Evolutionary conservation across 2,888 invertebrate genomes (phyloP), one percentile per base, ranked within the genome.

Genomic region (Drosophila lutescens): DNA sequence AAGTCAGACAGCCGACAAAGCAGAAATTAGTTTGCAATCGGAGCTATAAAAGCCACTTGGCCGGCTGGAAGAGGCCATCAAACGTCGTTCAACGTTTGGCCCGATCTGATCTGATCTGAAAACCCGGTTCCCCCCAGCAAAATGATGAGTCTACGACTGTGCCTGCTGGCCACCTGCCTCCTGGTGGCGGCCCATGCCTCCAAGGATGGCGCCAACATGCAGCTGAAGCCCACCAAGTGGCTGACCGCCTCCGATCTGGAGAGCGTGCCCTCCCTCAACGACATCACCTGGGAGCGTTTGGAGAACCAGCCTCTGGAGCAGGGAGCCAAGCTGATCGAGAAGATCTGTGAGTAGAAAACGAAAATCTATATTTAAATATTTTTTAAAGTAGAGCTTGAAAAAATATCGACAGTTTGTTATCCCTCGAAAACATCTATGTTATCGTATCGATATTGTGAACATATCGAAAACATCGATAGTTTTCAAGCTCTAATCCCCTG

Each of bases 151-250:
- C 69, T 79, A 57, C 76, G 65, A 56, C 47, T 86, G 60, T 87
- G 82, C 74, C 74, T 90, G n/a, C 47, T 90, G 73, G 85, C 86
- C 34, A 34, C 32, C 13, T 88, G 89, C 77, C 65, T 90, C 4
- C 38, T 87, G 58, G 81, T 71, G 20, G 78, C 63, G 32, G 76
- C 71, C 3, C 65, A 53, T 41, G 89, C 91, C 70, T 38, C 47
- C 50, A 79, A 89, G 74, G 80, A 74, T 47, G 36, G 44, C 26
- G 32, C 57, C 34, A 44, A 43, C 20, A 32, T 26, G 17, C 44
- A 61, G 43, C 56, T 91, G 73, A 89, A 80, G 61, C 80, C 90
- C 10, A 68, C 76, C 17, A 76, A 86, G 20, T 91, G 90, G 90
- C 46, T 90, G 43, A 77, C 68, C 13, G 4, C 75, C 36, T 57